phyloP scores from a whole-genome alignment of 2,113 vertebrate genomes.

The Caranx melampygus region DNA sequence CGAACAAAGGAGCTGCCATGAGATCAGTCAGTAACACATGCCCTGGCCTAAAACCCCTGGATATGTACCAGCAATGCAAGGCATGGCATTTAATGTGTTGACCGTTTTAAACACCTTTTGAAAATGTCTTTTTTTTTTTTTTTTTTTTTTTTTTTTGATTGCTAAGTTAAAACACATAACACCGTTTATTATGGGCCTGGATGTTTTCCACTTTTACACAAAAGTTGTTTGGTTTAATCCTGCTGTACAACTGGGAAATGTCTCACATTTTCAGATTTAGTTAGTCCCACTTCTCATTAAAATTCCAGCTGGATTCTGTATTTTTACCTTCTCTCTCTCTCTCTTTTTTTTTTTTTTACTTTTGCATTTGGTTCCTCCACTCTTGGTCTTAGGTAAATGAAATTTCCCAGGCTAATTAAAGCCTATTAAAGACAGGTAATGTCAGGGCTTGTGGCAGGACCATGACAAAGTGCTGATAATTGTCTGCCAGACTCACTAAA shows the following conservation, averaged over 20 bases:
- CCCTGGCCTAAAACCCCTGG: constrained; percentile 35
- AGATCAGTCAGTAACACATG: constrained; percentile 42
- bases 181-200: constrained; percentile 51
- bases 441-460: constrained; percentile 82
- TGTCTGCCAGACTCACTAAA: constrained; percentile 86
- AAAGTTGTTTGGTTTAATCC: constrained; percentile 50
- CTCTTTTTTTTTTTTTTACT: constrained; percentile 9
- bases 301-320: constrained; percentile 59
- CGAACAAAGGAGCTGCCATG: constrained; percentile 40
- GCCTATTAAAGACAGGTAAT: constrained; percentile 84
- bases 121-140: neutral
- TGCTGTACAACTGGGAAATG: constrained; percentile 57
- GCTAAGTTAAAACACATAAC: constrained; percentile 60
- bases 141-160: constrained; percentile 1
- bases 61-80: constrained; percentile 28
- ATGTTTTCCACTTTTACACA: constrained; percentile 58
- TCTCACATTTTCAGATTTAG: constrained; percentile 60
- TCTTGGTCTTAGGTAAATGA: constrained; percentile 75
- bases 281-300: constrained; percentile 66
- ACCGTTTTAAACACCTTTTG: constrained; percentile 43
- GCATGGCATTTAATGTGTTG: constrained; percentile 17
- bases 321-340: constrained; percentile 55
- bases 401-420: constrained; percentile 85
- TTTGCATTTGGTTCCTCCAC: constrained; percentile 64
- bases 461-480: constrained; percentile 87